Conservation (phyloP, 2,888 invertebrate genomes). For the Apamea epomidion region DNA sequence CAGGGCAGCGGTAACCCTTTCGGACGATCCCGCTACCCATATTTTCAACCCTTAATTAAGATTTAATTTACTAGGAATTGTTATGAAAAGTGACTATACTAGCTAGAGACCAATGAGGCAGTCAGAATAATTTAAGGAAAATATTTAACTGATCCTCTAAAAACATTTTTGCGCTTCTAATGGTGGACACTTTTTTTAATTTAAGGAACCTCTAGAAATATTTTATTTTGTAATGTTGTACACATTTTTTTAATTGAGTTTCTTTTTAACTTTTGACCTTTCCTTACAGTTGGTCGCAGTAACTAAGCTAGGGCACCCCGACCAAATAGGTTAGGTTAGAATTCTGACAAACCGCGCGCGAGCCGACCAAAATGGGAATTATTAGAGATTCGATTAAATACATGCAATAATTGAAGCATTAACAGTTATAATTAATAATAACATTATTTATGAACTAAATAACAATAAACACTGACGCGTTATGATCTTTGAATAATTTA, state of each 20-base stretch:
- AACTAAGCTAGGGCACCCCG: no score
- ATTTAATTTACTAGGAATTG: background rate
- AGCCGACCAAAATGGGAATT: background rate
- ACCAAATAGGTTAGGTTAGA: no score
- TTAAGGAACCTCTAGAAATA: no score
- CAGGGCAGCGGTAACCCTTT: no score
- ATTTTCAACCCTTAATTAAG: background rate
- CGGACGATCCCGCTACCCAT: no score
- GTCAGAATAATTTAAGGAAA: background rate
- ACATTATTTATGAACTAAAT: slow-evolving; percentile 28
- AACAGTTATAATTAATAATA: background rate
- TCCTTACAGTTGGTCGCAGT: background rate
- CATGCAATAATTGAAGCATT: background rate
- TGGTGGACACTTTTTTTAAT: no score
- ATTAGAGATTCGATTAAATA: background rate
- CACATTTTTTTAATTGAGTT: background rate
- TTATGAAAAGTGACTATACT: background rate
- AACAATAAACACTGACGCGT: slow-evolving; percentile 17
- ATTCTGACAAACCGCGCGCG: background rate
- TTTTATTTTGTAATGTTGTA: no score
- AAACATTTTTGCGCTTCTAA: no score
- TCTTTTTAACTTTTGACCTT: background rate
- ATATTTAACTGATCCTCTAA: background rate
- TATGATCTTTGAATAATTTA: slow-evolving; percentile 26
- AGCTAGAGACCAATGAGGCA: background rate